Base-by-base conservation (phyloP, 2,113 vertebrate genomes). In the Channa maculata region DNA sequence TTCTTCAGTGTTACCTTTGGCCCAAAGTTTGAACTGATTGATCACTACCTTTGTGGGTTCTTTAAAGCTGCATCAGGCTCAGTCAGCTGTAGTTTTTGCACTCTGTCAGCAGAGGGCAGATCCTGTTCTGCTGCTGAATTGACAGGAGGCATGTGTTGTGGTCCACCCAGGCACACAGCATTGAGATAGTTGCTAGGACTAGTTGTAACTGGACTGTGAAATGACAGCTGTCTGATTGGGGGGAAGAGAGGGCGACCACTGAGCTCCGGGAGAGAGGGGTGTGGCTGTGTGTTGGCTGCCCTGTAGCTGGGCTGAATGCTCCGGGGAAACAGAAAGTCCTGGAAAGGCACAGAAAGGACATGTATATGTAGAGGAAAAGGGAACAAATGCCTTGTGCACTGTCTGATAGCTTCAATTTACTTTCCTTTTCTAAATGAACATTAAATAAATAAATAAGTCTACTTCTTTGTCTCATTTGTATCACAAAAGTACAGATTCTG, bases 291-390 rank as follows among this genome's bases (percentile, higher is more conserved):
- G 11, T 13, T 50, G 14, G 58, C 45, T 44, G 80, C 58, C 38
- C 71, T 84, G 59, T 67, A 77, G 73, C 11, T 77, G 7, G 84
- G 48, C 55, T 82, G 84, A 43, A 88, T 79, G 68, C 60, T 85
- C 50, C 75, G 71, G n/a, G 93, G 93, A 71, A 94, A 91, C 74
- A 94, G 85, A 70, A 95, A 94, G 64, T 94, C 93, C 93, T 94
- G 59, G 37, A 38, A 61, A 62, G 24, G n/a, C 8, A 77, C 41
- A 5, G 6, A 41, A 69, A 79, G 13, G 24, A 15, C 6, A 57
- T 1, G 4, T 12, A 66, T 45, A 11, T 5, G 14, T 24, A 59
- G 36, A 71, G 53, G 49, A 79, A 63, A 14, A 48, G 34, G 48
- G 44, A 4, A 41, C 37, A 11, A 68, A 8, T 51, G 14, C 9